Percentiles rank a stretch among this genome's conserved stretches.
Evolutionary conservation across 2,888 invertebrate genomes (phyloP).

Genomic region (Eupithecia subumbrata): DNA sequence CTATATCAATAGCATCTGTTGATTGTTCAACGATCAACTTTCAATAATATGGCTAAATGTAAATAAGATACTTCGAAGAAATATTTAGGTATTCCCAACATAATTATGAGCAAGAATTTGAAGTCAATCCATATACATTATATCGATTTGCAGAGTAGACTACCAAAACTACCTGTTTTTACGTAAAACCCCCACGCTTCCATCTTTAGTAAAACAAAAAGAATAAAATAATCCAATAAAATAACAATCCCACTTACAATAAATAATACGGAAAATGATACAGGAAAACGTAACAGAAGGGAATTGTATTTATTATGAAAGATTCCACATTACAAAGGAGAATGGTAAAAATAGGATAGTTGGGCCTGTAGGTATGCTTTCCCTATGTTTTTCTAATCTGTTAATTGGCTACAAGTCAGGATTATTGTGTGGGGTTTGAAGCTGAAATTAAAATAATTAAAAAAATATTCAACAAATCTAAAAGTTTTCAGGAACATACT

Average conservation of each 20-base stretch:
- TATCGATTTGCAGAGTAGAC: background rate
- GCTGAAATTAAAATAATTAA: too few relatives aligned
- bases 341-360: background rate
- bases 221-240: background rate
- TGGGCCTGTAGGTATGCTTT: background rate
- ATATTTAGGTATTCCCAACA: too few relatives aligned
- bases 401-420: background rate
- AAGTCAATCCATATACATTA: too few relatives aligned
- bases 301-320: constrained; percentile 17
- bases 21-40: too few relatives aligned
- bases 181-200: background rate
- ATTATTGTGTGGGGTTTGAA: background rate
- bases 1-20: too few relatives aligned
- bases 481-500: too few relatives aligned
- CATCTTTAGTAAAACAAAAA: background rate
- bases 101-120: too few relatives aligned
- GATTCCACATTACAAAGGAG: background rate
- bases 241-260: constrained; percentile 10
- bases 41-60: too few relatives aligned
- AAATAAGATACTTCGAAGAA: too few relatives aligned
- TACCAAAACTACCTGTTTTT: background rate
- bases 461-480: too few relatives aligned
- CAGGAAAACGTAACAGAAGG: constrained; percentile 14
- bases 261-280: background rate
- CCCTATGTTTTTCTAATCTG: background rate